Evolutionary conservation across 1,140 invertebrate species (phyloP), one percentile per base, ranked within the genome.

Genomic region (Scaptodrosophila lebanonensis): DNA sequence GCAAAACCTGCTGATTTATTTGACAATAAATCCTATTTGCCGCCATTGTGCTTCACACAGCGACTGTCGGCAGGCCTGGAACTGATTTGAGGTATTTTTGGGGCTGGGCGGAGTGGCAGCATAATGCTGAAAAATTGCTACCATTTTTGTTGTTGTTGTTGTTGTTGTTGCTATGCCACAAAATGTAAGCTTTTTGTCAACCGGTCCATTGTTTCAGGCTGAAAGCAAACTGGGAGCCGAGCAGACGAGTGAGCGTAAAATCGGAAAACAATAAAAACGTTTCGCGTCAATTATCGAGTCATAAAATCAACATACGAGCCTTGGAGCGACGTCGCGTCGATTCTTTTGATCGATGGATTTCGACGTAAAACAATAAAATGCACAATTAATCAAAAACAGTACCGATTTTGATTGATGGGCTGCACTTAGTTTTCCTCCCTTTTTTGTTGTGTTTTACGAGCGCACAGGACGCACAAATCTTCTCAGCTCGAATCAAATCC

Each of bases 251-350:
- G 3, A 30, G 8, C 3, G 8, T 9, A 13, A 29, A 53, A 54
- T 20, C 6, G 22, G 5, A 12, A 6, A 3, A 82, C 75, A 83
- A 82, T 79, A 68, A 82, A 77, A 79, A 57, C 61, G 66, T 60
- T 82, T 66, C 75, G 76, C 70, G 75, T 75, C 75, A 79, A 79
- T 79, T 82, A 73, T 79, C 72, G 75, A 69, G 66, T 82, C 75
- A 82, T 79, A 79, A 82, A 79, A 82, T 75, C 76, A 66, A 66
- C 75, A 79, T 56, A 44, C 49, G 52, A 52, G 29, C 38, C 66
- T 39, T 36, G 11, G 36, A 42, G 35, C 62, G 22, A 42, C 42
- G 32, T 13, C 32, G 36, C 22, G 39, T 13, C 15, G 15, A 51
- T 29, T 2, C 13, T 35, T 40, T 66, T 79, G 75, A 79, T 79